phyloP scores from a whole-genome alignment of 1,140 invertebrate species.

The Arctopsyche grandis region DNA sequence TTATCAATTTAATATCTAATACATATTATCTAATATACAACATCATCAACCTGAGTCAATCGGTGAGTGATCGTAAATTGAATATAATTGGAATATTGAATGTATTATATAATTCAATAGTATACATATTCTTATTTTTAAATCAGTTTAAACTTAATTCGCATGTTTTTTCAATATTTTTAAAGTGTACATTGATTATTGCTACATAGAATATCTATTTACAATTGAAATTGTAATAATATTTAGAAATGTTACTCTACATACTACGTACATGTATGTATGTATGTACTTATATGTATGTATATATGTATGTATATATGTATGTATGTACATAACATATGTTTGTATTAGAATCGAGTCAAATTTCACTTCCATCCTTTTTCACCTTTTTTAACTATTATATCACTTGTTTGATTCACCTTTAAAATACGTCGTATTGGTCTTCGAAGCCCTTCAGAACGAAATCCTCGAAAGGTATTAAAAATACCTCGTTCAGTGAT shows the following conservation, averaged over 20 bases:
- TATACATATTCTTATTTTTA: background rate
- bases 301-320: too few relatives aligned
- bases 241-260: background rate
- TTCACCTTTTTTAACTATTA: background rate
- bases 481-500: too few relatives aligned
- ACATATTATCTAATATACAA: background rate
- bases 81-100: background rate
- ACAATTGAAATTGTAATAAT: background rate
- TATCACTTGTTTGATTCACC: too few relatives aligned
- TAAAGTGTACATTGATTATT: too few relatives aligned
- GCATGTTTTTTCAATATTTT: background rate
- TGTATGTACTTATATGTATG: too few relatives aligned
- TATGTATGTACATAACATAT: background rate
- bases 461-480: too few relatives aligned
- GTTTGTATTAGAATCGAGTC: background rate
- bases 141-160: background rate
- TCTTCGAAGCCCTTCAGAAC: too few relatives aligned
- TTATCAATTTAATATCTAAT: background rate
- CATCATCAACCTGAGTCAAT: background rate
- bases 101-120: constrained; percentile 1
- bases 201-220: background rate
- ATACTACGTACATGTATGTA: background rate
- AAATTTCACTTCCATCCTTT: background rate
- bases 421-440: too few relatives aligned
- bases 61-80: background rate